Evolutionary conservation across 2,113 vertebrate species (phyloP), one percentile per base, ranked within the genome.

Genomic region (Gobio gobio): DNA sequence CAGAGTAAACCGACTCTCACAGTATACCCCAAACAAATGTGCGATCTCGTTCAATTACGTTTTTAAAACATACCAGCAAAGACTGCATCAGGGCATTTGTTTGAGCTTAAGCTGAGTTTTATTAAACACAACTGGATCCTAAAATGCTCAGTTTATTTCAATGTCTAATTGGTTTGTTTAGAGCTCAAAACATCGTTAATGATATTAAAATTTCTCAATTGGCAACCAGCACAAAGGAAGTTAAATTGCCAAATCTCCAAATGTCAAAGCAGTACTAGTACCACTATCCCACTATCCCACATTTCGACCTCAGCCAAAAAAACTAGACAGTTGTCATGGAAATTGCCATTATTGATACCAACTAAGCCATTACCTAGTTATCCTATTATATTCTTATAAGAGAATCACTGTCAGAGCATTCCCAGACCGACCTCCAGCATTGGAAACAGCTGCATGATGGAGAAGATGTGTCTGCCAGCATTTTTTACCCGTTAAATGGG

Each of bases 131-230:
- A 88, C 82, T n/a, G 78, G 88, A 89, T 86, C 73, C 56, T 1
- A 16, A 87, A 70, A 86, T 86, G 84, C 63, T 90, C 72, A 81
- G 86, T 88, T 91, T 73, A 49, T 88, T 91, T 89, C 77, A 76
- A 85, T 73, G 33, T 89, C 85, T 89, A 82, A 81, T 91, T 90
- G 91, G 54, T 84, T 87, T 90, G 61, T 87, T 84, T 85, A 86
- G 90, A 90, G 90, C 82, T 83, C 87, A 82, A 91, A 91, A 87
- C 87, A 83, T 74, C 36, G 74, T 89, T 90, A 88, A 89, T 47
- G 49, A 85, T 87, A 90, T 91, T 89, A 88, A 64, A 84, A 82
- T 68, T 45, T 54, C 13, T 8, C 59, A 58, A 43, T 18, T 63
- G 80, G 80, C 80, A 36, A 26, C 26, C 16, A 36, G 61, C 63